These are phyloP conservation scores for Nicator chloris DNA, from an alignment of 2,113 vertebrate species.

Conservation along the genomic window DNA sequence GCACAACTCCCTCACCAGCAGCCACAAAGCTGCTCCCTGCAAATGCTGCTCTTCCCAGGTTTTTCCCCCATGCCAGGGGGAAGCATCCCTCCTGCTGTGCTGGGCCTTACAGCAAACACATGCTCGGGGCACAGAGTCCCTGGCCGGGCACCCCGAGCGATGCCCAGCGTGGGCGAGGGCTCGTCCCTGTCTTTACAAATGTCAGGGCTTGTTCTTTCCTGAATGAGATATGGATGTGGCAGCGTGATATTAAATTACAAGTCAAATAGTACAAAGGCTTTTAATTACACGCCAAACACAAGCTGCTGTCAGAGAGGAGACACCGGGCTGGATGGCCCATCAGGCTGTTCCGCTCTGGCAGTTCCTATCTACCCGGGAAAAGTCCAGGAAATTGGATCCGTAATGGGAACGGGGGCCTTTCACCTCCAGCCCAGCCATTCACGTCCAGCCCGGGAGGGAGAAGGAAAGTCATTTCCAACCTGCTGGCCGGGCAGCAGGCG, in stretches of 20 bases:
- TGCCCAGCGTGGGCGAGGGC: rapidly evolving
- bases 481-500: not conserved
- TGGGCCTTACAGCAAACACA: rapidly evolving
- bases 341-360: conserved; percentile 73
- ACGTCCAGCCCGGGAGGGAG: conserved; percentile 21
- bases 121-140: rapidly evolving
- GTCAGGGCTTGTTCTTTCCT: not conserved
- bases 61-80: rapidly evolving
- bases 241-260: conserved; percentile 48
- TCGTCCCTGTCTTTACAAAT: not conserved
- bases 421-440: conserved; percentile 72
- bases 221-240: conserved; percentile 12
- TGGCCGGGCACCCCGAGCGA: rapidly evolving
- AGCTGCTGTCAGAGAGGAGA: conserved; percentile 66
- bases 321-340: conserved; percentile 68
- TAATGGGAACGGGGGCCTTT: conserved; percentile 79
- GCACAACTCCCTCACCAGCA: not conserved
- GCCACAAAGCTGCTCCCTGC: not conserved
- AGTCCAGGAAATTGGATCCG: conserved; percentile 78
- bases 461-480: conserved; percentile 50
- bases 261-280: conserved; percentile 58
- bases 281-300: conserved; percentile 52
- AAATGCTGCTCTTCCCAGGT: not conserved
- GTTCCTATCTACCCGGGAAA: conserved; percentile 69
- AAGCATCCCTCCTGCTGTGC: rapidly evolving